A percentile compares a stretch with the other conserved stretches of the same genome.
Conservation (phyloP, 2,888 invertebrate genomes). For the Rhaphigaster nebulosa region DNA sequence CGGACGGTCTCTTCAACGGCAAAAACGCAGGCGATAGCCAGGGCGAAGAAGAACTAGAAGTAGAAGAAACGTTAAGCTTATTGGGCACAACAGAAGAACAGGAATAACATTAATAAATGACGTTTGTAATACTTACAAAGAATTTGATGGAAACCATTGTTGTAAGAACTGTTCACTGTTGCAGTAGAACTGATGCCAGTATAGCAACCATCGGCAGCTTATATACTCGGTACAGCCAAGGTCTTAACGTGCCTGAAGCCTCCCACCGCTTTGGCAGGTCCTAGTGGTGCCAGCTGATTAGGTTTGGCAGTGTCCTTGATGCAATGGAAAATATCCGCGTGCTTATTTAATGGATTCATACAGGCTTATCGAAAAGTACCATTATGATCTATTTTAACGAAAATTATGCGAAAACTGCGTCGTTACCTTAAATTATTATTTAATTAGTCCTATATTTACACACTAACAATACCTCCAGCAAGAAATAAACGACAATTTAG, state of each 20-base stretch:
- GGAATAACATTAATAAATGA: background rate
- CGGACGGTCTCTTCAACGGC: conserved; percentile 63
- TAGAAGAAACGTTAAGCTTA: background rate
- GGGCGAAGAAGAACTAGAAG: conserved; percentile 65
- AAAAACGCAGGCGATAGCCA: conserved; percentile 65
- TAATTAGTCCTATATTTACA: too few species aligned
- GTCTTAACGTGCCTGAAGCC: background rate
- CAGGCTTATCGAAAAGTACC: too few species aligned
- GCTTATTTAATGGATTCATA: background rate
- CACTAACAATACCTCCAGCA: too few species aligned
- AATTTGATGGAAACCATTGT: conserved; percentile 59
- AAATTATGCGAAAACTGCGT: background rate
- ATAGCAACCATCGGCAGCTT: background rate
- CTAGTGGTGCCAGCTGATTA: background rate
- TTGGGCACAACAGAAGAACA: background rate
- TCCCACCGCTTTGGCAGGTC: background rate
- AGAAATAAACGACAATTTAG: too few species aligned
- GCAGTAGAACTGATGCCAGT: conserved; percentile 51
- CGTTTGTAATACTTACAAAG: conserved; percentile 29
- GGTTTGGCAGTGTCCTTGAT: background rate
- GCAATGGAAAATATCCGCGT: background rate
- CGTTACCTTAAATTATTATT: too few species aligned
- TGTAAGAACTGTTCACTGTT: conserved; percentile 19
- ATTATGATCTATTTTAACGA: background rate
- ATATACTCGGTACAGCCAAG: conserved; percentile 7